Percentiles rank a stretch among this genome's conserved stretches.
These are phyloP conservation scores for Tenodera sinensis DNA, from an alignment of 2,888 invertebrate genomes.

Conservation along the genomic window DNA sequence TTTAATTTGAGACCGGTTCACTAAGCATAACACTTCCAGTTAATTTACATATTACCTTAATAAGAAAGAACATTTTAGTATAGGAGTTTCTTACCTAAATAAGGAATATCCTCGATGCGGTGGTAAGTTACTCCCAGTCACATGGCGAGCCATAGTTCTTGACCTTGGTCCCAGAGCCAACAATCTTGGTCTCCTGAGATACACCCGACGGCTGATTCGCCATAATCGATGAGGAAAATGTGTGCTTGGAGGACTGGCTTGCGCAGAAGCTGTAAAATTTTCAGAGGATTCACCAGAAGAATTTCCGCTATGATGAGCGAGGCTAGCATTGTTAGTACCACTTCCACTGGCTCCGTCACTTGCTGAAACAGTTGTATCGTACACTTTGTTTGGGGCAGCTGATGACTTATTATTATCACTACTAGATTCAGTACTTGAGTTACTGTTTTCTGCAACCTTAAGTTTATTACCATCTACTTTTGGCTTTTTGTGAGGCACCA, in stretches of 20 bases:
- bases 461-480: not conserved
- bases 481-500: not conserved
- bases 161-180: slow-evolving; percentile 27
- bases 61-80: not conserved
- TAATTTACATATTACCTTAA: not conserved
- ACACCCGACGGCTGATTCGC: slow-evolving; percentile 34
- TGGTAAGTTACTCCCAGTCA: not conserved
- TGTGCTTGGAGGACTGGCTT: not conserved
- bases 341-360: not conserved
- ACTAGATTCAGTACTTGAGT: not conserved
- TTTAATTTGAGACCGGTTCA: no score
- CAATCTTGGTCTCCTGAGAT: slow-evolving; percentile 33
- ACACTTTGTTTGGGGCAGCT: not conserved
- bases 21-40: no score
- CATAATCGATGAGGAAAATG: slow-evolving; percentile 31
- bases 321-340: not conserved
- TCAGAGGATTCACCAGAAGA: not conserved
- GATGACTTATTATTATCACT: not conserved
- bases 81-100: not conserved
- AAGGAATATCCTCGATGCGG: not conserved
- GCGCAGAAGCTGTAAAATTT: not conserved
- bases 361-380: not conserved
- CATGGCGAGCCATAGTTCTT: not conserved
- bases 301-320: not conserved
- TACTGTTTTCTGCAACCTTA: not conserved